phyloP scores from a whole-genome alignment of 2,797 vertebrate genomes.

The Knipowitschia caucasica region DNA sequence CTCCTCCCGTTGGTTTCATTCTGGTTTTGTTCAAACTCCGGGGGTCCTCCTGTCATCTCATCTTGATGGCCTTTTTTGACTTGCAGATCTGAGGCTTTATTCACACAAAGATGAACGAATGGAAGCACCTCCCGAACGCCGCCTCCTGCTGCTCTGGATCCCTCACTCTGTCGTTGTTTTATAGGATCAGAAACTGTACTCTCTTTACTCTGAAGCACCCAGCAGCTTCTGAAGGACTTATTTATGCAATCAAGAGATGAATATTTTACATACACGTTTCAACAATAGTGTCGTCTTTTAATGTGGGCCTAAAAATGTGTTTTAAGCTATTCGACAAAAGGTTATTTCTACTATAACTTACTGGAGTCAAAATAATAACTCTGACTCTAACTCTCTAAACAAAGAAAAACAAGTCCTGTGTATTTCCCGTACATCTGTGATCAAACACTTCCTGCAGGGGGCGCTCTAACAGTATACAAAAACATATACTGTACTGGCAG shows the following conservation, averaged over 20 bases:
- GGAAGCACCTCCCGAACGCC: conserved; percentile 4
- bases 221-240: neutral
- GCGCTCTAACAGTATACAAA: no score
- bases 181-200: neutral
- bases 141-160: conserved; percentile 17
- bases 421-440: no score
- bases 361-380: no score
- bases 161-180: conserved; percentile 1
- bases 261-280: neutral
- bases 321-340: no score
- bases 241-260: conserved; percentile 1
- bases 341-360: no score
- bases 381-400: no score
- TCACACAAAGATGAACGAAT: conserved; percentile 6
- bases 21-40: conserved; percentile 18
- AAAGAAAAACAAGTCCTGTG: no score
- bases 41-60: conserved; percentile 20
- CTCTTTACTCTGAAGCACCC: neutral
- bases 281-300: neutral
- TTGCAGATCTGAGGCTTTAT: conserved; percentile 2
- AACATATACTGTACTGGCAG: no score
- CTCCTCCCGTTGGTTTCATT: conserved; percentile 45
- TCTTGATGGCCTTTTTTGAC: neutral
- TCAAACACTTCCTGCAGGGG: no score
- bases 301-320: neutral